Conservation (phyloP, 1,140 invertebrate species). For the Cydia splendana region DNA sequence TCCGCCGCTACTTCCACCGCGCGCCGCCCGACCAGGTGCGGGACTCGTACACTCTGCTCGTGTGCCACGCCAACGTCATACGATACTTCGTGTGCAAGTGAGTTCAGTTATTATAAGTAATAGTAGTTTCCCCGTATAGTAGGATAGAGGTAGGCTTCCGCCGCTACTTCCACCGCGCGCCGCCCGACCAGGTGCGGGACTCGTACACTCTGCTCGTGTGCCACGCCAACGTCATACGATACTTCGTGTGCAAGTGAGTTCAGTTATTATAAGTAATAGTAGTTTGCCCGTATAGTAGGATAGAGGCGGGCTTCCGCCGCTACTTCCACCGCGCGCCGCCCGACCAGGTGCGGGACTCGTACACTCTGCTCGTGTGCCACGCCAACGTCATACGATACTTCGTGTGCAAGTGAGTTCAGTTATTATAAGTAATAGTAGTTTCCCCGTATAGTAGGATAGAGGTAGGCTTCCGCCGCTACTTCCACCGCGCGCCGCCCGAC, state of each 20-base stretch:
- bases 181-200: constrained; percentile 89
- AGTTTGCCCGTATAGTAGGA: no score
- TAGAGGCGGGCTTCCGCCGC: constrained; percentile 99
- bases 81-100: constrained; percentile 98
- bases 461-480: no score
- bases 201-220: constrained; percentile 96
- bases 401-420: no score
- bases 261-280: no score
- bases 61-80: constrained; percentile 99
- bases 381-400: constrained; percentile 99
- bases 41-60: constrained; percentile 95
- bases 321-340: constrained; percentile 92
- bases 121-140: no score
- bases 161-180: constrained; percentile 95
- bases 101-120: constrained; percentile 46
- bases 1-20: constrained; percentile 95
- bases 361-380: constrained; percentile 97
- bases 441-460: no score
- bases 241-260: constrained; percentile 81
- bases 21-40: constrained; percentile 89
- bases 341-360: constrained; percentile 90
- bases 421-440: no score
- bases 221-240: constrained; percentile 99
- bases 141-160: constrained; percentile 96
- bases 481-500: no score